These are phyloP conservation scores for Neodiprion fabricii DNA, from an alignment of 1,140 invertebrate genomes.

Conservation along the genomic window DNA sequence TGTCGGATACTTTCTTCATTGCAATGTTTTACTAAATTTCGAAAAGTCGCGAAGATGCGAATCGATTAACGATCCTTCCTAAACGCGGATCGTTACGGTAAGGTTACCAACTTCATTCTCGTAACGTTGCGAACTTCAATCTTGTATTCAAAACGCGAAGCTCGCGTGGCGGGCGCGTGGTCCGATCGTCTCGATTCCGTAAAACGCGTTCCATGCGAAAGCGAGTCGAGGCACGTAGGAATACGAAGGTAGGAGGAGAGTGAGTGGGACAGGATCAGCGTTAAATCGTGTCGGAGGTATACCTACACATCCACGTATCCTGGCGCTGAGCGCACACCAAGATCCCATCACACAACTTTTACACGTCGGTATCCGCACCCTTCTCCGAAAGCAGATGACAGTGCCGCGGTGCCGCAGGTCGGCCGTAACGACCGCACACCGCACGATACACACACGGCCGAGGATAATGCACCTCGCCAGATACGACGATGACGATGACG, in stretches of 20 bases:
- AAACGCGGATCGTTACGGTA: too few species aligned
- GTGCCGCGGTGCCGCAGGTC: slow-evolving; percentile 21
- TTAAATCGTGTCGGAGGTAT: slow-evolving; percentile 34
- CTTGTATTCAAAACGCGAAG: too few species aligned
- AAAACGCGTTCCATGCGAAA: background rate
- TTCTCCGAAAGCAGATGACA: slow-evolving; percentile 48
- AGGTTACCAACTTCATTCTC: too few species aligned
- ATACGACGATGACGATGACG: background rate
- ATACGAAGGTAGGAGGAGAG: background rate
- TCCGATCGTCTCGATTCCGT: too few species aligned
- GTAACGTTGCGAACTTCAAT: too few species aligned
- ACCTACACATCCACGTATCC: slow-evolving; percentile 49
- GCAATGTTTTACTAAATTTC: too few species aligned
- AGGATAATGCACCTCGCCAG: slow-evolving; percentile 11
- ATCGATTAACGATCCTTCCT: too few species aligned
- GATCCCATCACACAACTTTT: slow-evolving; percentile 39
- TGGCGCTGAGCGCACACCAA: slow-evolving; percentile 41
- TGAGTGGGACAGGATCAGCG: too few species aligned
- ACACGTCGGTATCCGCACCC: slow-evolving; percentile 22
- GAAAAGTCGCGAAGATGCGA: too few species aligned
- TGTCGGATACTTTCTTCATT: too few species aligned
- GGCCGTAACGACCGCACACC: slow-evolving; percentile 21
- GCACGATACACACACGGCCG: slow-evolving; percentile 23
- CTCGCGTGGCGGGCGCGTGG: too few species aligned
- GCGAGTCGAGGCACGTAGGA: background rate